These are phyloP conservation scores for Willowsia nigromaculata DNA, from an alignment of 2,888 invertebrate genomes.

Conservation along the genomic window DNA sequence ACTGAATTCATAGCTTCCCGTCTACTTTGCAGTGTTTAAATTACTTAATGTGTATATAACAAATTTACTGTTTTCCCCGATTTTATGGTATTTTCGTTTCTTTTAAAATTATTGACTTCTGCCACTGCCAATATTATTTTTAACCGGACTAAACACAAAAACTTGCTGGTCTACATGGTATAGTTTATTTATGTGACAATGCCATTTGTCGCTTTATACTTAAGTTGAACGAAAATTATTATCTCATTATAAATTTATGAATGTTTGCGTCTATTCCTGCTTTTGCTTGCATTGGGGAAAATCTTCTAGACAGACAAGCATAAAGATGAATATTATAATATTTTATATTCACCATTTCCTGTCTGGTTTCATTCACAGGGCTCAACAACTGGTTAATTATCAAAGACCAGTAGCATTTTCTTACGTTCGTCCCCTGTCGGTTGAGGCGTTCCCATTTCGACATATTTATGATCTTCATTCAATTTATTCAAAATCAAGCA, in stretches of 20 bases:
- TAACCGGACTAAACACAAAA: neutral
- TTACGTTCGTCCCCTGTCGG: neutral
- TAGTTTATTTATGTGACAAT: neutral
- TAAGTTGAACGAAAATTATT: conserved; percentile 7
- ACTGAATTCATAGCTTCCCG: too few relatives aligned
- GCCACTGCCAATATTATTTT: neutral
- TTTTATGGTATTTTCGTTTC: neutral
- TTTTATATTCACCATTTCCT: neutral
- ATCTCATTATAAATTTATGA: conserved; percentile 7
- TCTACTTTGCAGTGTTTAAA: neutral
- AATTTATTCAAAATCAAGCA: neutral
- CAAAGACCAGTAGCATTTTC: neutral
- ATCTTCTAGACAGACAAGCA: neutral
- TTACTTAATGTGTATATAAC: neutral
- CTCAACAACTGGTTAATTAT: neutral
- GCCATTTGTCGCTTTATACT: neutral
- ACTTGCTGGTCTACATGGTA: neutral
- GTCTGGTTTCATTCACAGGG: neutral
- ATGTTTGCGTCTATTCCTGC: neutral
- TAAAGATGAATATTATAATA: neutral
- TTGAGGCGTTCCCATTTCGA: neutral
- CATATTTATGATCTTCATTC: neutral
- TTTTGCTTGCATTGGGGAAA: neutral
- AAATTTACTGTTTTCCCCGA: neutral
- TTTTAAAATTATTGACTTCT: neutral